These are phyloP conservation scores for Himalopsyche anomala DNA, from an alignment of 2,888 invertebrate species.

Conservation along the genomic window DNA sequence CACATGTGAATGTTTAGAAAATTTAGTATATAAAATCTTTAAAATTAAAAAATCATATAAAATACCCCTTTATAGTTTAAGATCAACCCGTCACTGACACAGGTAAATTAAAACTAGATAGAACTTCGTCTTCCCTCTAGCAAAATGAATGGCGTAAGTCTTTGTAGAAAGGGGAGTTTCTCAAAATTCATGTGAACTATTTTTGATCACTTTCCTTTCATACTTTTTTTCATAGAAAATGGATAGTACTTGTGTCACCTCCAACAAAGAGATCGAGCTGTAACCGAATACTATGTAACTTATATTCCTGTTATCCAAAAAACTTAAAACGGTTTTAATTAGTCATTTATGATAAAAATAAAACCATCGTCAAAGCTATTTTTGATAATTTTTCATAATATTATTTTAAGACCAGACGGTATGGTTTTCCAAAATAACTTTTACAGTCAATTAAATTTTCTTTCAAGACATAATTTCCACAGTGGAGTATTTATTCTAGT, in stretches of 20 bases:
- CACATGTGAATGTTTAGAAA: no score
- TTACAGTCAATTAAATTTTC: no score
- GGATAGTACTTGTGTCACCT: conserved; percentile 1
- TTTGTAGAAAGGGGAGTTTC: conserved; percentile 1
- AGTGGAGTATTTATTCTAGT: no score
- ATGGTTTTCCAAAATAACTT: no score
- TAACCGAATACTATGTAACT: background rate
- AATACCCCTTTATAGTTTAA: no score
- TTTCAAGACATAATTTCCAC: no score
- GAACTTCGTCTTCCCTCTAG: conserved; percentile 9
- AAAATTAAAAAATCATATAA: no score
- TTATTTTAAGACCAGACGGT: no score
- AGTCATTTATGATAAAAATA: no score
- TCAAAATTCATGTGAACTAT: conserved; percentile 28
- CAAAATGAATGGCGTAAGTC: background rate
- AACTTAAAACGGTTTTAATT: background rate
- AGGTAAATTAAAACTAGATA: conserved; percentile 42
- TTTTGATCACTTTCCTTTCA: conserved; percentile 38
- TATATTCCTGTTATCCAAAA: background rate
- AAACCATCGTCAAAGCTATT: no score
- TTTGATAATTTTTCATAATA: no score
- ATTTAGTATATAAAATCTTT: no score
- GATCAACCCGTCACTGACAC: background rate
- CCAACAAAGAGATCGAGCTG: conserved; percentile 5
- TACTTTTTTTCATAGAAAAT: conserved; percentile 13